A percentile compares a stretch with the other conserved stretches of the same genome.
Evolutionary conservation across 2,888 invertebrate genomes (phyloP).

Genomic region (Caradrina clavipalpis): DNA sequence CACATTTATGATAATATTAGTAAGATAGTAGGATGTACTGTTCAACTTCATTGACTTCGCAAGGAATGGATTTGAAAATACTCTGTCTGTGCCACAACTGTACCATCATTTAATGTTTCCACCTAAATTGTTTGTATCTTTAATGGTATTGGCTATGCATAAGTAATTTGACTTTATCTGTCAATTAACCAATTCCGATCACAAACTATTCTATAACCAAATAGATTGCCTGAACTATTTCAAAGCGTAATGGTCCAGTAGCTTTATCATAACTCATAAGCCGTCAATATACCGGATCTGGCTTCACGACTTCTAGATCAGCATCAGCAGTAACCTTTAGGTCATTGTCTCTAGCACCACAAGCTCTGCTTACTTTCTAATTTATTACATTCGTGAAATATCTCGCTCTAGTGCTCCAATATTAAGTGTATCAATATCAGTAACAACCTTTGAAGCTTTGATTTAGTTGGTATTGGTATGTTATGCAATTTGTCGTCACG

Average conservation of each 20-base stretch:
- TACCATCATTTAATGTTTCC: no score
- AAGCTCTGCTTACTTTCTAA: slow-evolving; percentile 52
- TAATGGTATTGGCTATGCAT: no score
- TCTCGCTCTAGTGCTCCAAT: slow-evolving; percentile 31
- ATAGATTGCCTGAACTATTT: slow-evolving; percentile 30
- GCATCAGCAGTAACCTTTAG: slow-evolving; percentile 48
- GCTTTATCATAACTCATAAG: slow-evolving; percentile 42
- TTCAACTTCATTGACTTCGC: no score
- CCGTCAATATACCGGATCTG: slow-evolving; percentile 47
- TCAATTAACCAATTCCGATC: slow-evolving; percentile 4
- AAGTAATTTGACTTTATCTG: no score
- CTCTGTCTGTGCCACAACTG: no score
- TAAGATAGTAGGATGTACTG: no score
- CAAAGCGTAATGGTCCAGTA: slow-evolving; percentile 24
- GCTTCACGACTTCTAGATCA: slow-evolving; percentile 53
- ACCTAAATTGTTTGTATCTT: no score
- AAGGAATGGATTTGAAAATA: no score
- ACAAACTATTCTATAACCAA: slow-evolving; percentile 16
- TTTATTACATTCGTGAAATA: slow-evolving; percentile 61
- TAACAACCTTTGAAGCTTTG: slow-evolving; percentile 31
- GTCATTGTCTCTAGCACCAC: slow-evolving; percentile 43
- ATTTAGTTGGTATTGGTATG: slow-evolving; percentile 13
- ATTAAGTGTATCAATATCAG: slow-evolving; percentile 33
- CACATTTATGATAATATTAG: no score
- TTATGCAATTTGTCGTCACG: slow-evolving; percentile 34